Evolutionary conservation across 2,797 vertebrate genomes (phyloP).

Genomic region (Poecile montanus): DNA sequence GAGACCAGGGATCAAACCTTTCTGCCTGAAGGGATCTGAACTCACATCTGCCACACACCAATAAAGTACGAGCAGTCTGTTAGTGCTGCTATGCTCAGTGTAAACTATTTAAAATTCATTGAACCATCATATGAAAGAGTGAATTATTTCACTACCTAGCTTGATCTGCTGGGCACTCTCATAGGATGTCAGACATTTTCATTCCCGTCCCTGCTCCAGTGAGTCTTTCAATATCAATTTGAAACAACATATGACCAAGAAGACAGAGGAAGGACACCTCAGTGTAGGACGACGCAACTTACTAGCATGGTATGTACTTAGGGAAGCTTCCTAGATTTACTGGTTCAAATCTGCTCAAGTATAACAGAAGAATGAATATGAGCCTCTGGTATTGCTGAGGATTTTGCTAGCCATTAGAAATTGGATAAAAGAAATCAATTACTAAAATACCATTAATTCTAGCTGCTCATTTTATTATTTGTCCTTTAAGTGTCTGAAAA

Average conservation of each 20-base stretch:
- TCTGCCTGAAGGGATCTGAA: conserved; percentile 37
- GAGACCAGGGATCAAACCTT: not conserved
- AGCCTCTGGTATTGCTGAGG: not conserved
- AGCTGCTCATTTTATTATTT: not conserved
- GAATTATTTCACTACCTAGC: conserved; percentile 12
- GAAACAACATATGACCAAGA: not conserved
- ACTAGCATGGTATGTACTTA: not conserved
- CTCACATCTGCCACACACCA: conserved; percentile 19
- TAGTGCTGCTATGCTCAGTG: not conserved
- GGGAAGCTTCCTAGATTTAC: not conserved
- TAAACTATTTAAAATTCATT: conserved; percentile 51
- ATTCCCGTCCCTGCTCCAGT: not conserved
- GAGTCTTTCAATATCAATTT: not conserved
- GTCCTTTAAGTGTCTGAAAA: not conserved
- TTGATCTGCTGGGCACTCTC: not conserved
- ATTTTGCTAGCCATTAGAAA: not conserved
- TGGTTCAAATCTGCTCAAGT: not conserved
- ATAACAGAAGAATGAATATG: not conserved
- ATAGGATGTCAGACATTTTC: not conserved
- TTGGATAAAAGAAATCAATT: not conserved
- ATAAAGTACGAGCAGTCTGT: not conserved
- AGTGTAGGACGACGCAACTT: not conserved
- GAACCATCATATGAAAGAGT: not conserved
- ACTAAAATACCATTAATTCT: not conserved
- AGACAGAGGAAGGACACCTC: not conserved